Base-by-base conservation (phyloP, 2,113 vertebrate genomes). In the Crocuta crocuta region DNA sequence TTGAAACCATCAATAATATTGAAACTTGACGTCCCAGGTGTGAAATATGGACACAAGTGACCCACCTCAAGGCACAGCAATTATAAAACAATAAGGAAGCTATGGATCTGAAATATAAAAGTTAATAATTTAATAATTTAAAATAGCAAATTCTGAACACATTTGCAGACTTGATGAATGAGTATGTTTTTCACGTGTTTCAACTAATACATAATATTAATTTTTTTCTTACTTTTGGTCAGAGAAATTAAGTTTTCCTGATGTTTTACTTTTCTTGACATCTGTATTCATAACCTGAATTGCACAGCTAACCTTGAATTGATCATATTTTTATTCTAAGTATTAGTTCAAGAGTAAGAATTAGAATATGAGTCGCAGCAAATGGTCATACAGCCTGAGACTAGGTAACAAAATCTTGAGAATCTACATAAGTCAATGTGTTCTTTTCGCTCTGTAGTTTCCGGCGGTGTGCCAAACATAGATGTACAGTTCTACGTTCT, bases 281-380 rank as follows among this genome's bases (percentile, higher is more conserved):
- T 88, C 71, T 88, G 19, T 76, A 82, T 82, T 90, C 33, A 65
- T 81, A 76, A 81, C n/a, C 97, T 95, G 88, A 98, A 98, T 83
- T 97, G 95, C 94, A 98, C 94, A 98, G 91, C 81, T 98, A 92
- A 98, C 97, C 94, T 98, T 95, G 97, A 98, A 82, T 97, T 97
- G 97, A 90, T 96, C 89, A 3, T 82, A 96, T 89, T 97, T 97
- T 90, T 84, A 94, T 70, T 87, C 92, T 94, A 91, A 98, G n/a
- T 90, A 94, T 78, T 88, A 92, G 28, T 92, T 43, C 78, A 53
- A 89, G 61, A 28, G 88, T 95, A 94, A 98, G 50, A 19, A 0
- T 71, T 0, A 0, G 61, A 98, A 98, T 71, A 73, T 94, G 79
- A 88, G 93, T 97, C 76, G 63, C 21, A 33, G 84, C n/a, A 87